Evolutionary conservation across 1,140 invertebrate species (phyloP), one percentile per base, ranked within the genome.

Genomic region (Brachionus calyciflorus): DNA sequence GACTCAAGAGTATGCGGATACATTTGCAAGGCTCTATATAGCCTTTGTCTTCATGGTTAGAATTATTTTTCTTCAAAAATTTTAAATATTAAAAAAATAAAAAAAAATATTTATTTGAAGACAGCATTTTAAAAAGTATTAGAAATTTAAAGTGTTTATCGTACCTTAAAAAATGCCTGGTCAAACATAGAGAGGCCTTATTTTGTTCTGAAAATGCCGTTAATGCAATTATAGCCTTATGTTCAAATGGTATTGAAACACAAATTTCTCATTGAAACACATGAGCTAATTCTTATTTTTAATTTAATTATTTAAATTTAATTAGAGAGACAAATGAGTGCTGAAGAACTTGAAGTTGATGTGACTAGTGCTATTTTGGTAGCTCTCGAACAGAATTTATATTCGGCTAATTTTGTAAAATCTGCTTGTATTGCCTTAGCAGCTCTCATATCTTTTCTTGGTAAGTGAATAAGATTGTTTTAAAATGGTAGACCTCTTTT

Each of bases 201-300:
- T 51, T 55, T 44, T 73, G 69, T 44, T 33, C 30, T 17, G 69
- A 49, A 55, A 73, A 19, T 26, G 69, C 69, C 30, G n/a, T 33
- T 0, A 49, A 73, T 33, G 69, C 46, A 49, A 17, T 55, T 1
- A 49, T 73, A n/a, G 19, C 49, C 14, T 19, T 73, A 9, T 51
- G 46, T 33, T 30, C 69, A 14, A 48, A 73, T 49, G 69, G 69
- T 73, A 69, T n/a, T n/a, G n/a, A n/a, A n/a, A n/a, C n/a, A n/a
- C n/a, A n/a, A n/a, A n/a, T n/a, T n/a, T n/a, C n/a, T n/a, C n/a
- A n/a, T n/a, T n/a, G n/a, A n/a, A n/a, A n/a, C n/a, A n/a, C n/a
- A n/a, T 37, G 33, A 37, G 33, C 33, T 37, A 30, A 4, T 53
- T 19, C 33, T 69, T 17, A 7, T 14, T 30, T 19, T 28, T 46